phyloP scores from a whole-genome alignment of 2,797 vertebrate species.

The Anisognathus igniventris region DNA sequence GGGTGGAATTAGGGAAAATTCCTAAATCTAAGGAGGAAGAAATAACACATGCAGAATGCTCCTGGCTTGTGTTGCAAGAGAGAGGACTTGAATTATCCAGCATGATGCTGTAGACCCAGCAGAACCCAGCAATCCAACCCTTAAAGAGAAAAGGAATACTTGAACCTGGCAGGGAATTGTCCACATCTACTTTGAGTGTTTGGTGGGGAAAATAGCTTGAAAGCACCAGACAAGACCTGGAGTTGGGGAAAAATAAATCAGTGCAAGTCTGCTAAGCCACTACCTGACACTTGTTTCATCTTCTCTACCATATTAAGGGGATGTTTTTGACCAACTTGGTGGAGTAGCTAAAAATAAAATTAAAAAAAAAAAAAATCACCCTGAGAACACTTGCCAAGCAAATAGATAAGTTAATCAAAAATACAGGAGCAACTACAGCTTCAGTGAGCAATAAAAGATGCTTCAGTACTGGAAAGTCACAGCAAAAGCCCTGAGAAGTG shows the following conservation, averaged over 20 bases:
- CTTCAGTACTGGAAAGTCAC: neutral
- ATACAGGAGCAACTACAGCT: neutral
- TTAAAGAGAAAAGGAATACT: slow-evolving; percentile 61
- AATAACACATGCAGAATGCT: slow-evolving; percentile 44
- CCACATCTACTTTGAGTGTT: slow-evolving; percentile 60
- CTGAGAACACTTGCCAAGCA: neutral
- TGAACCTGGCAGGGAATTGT: slow-evolving; percentile 56
- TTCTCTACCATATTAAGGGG: neutral
- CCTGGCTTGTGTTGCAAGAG: neutral
- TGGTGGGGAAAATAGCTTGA: slow-evolving; percentile 57
- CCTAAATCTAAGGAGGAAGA: neutral
- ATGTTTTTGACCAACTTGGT: neutral
- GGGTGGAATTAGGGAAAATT: neutral
- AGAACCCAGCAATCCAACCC: slow-evolving; percentile 60
- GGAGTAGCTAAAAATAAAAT: neutral
- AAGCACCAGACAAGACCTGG: slow-evolving; percentile 59
- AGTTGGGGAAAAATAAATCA: slow-evolving; percentile 64
- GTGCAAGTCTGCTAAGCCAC: slow-evolving; percentile 24
- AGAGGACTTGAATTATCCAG: slow-evolving; percentile 19
- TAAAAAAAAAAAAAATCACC: neutral
- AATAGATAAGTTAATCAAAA: neutral
- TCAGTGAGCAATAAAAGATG: neutral
- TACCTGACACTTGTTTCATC: neutral
- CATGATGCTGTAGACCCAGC: slow-evolving; percentile 46
- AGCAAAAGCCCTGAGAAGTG: neutral